phyloP scores from a whole-genome alignment of 1,140 invertebrate genomes.

The Bradysia coprophila region DNA sequence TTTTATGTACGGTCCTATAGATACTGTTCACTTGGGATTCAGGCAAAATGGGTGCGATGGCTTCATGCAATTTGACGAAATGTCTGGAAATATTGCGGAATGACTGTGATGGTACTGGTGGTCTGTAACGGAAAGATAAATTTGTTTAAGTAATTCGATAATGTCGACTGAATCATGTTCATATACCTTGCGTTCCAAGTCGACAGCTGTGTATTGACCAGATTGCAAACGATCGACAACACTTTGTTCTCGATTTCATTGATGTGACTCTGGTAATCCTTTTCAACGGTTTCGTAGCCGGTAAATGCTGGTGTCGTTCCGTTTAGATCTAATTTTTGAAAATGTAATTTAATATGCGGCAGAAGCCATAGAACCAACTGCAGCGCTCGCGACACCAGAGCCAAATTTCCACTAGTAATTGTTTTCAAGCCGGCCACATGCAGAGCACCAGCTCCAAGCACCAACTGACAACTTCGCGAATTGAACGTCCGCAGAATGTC shows the following conservation, averaged over 20 bases:
- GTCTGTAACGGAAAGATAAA: no score
- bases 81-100: slow-evolving; percentile 87
- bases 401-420: slow-evolving; percentile 88
- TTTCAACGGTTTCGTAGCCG: slow-evolving; percentile 44
- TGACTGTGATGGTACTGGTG: slow-evolving; percentile 82
- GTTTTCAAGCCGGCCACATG: slow-evolving; percentile 89
- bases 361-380: slow-evolving; percentile 62
- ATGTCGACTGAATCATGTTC: no score
- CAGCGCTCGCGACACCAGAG: slow-evolving; percentile 74
- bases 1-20: slow-evolving; percentile 67
- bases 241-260: slow-evolving; percentile 85
- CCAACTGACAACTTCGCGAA: slow-evolving; percentile 80
- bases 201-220: slow-evolving; percentile 53
- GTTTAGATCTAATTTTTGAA: slow-evolving; percentile 29
- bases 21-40: slow-evolving; percentile 46
- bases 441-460: slow-evolving; percentile 88
- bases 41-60: slow-evolving; percentile 62
- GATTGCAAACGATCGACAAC: slow-evolving; percentile 68
- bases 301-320: slow-evolving; percentile 13
- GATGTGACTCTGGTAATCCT: slow-evolving; percentile 75
- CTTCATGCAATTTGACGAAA: slow-evolving; percentile 82
- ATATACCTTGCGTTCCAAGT: slow-evolving; percentile 88
- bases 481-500: slow-evolving; percentile 84
- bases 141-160: no score
- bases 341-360: slow-evolving; percentile 46